These are phyloP conservation scores for Peromyscus aztecus DNA, from an alignment of 2,797 vertebrate genomes.

Conservation along the genomic window DNA sequence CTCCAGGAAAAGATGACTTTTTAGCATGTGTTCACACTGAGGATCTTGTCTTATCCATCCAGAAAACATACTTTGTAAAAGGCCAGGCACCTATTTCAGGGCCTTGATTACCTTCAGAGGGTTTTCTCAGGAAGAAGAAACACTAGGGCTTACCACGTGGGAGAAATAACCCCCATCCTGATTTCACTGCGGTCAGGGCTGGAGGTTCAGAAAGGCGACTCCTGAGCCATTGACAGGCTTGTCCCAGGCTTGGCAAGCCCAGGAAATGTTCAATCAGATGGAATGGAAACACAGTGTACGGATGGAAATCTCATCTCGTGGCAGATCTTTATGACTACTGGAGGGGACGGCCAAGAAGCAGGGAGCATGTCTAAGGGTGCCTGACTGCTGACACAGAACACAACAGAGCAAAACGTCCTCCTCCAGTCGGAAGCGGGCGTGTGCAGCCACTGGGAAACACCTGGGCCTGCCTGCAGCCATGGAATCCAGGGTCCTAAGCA, in stretches of 20 bases:
- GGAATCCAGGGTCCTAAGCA: neutral
- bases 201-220: neutral
- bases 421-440: neutral
- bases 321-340: slow-evolving; percentile 55
- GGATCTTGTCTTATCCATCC: neutral
- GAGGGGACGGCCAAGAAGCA: neutral
- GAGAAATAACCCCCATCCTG: neutral
- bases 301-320: slow-evolving; percentile 59
- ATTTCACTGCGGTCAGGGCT: neutral
- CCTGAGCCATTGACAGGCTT: neutral
- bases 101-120: neutral
- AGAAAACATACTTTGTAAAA: neutral
- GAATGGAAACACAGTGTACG: slow-evolving; percentile 49
- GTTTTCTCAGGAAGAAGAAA: slow-evolving; percentile 19
- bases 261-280: slow-evolving; percentile 54
- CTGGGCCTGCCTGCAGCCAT: neutral
- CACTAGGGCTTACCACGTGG: neutral
- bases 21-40: neutral
- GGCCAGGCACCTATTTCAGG: neutral
- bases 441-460: slow-evolving; percentile 35
- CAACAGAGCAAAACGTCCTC: neutral
- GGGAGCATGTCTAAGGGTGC: slow-evolving; percentile 29
- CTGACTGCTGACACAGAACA: slow-evolving; percentile 8
- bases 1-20: neutral
- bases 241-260: slow-evolving; percentile 18